Conservation (phyloP, 2,888 invertebrate species). For the Bellardia bayeri region DNA sequence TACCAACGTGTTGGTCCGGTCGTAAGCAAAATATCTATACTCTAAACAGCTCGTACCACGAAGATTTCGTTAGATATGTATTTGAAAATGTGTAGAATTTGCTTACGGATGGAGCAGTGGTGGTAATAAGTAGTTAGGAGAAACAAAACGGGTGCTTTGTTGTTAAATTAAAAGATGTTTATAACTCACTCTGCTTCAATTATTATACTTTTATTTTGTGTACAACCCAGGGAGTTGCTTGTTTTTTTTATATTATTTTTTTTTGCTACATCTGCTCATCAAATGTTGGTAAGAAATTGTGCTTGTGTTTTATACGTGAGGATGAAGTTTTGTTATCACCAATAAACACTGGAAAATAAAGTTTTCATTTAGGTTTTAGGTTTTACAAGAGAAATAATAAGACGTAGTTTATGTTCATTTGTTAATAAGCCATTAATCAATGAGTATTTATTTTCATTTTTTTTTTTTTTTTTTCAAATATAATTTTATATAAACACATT, state of each 20-base stretch:
- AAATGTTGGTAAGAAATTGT: slow-evolving; percentile 23
- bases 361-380: slow-evolving; percentile 67
- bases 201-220: slow-evolving; percentile 14
- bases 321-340: slow-evolving; percentile 48
- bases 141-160: slow-evolving; percentile 34
- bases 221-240: slow-evolving; percentile 14
- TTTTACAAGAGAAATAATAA: slow-evolving; percentile 60
- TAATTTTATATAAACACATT: slow-evolving; percentile 60
- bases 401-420: slow-evolving; percentile 59
- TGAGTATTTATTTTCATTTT: slow-evolving; percentile 68
- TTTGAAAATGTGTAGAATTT: slow-evolving; percentile 56
- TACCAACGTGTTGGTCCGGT: slow-evolving; percentile 32
- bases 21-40: slow-evolving; percentile 20
- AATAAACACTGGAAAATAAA: slow-evolving; percentile 75
- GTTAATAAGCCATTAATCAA: slow-evolving; percentile 60
- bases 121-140: slow-evolving; percentile 17
- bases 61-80: not conserved
- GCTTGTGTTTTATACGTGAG: slow-evolving; percentile 28
- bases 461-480: slow-evolving; percentile 42
- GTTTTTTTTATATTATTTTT: too few species aligned
- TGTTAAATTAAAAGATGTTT: slow-evolving; percentile 47
- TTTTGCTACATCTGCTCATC: slow-evolving; percentile 37
- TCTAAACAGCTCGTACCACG: slow-evolving; percentile 22
- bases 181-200: slow-evolving; percentile 55
- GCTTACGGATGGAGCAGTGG: slow-evolving; percentile 22